Evolutionary conservation across 2,888 invertebrate species (phyloP), one percentile per base, ranked within the genome.

Genomic region (Anthophora plumipes): DNA sequence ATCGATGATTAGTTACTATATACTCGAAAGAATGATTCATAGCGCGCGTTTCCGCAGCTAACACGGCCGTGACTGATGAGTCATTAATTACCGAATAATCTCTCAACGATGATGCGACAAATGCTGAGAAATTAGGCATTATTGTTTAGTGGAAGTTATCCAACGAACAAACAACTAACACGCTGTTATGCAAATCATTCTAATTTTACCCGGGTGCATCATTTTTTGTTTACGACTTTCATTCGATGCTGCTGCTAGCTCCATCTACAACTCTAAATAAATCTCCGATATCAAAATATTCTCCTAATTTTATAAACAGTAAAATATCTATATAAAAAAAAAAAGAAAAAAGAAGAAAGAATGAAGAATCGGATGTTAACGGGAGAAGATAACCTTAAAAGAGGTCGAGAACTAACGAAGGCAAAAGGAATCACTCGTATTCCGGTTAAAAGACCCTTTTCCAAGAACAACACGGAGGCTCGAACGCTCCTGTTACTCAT

Each of bases 41-140:
- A 12, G 0, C 14, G 12, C 20, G 8, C 22, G 63, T 43, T 59
- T 22, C 37, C 69, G 31, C 1, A 0, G 31, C 11, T 41, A 48
- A 48, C 37, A 11, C 43, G 31, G 12, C 8, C n/a, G 12, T 22
- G 41, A 48, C 48, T 8, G 57, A 57, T 46, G 69, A 69, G 14
- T 69, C 68, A 60, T 48, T 48, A 48, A 69, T 70, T 64, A 46
- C 20, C 52, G 57, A 66, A 69, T 64, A n/a, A 63, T 73, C 54
- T 43, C 12, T 55, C 14, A 37, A 52, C 59, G 31, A 55, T 22
- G 14, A 60, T 48, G 5, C 20, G n/a, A 25, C 22, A 12, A n/a
- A 14, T 48, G 31, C 43, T 22, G 25, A 54, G 46, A 39, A 72
- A 60, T 75, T 68, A 14, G 4, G n/a, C 37, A 22, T 11, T 11